Evolutionary conservation across 1,140 invertebrate genomes (phyloP).

Genomic region (Sminthurinus signatus): DNA sequence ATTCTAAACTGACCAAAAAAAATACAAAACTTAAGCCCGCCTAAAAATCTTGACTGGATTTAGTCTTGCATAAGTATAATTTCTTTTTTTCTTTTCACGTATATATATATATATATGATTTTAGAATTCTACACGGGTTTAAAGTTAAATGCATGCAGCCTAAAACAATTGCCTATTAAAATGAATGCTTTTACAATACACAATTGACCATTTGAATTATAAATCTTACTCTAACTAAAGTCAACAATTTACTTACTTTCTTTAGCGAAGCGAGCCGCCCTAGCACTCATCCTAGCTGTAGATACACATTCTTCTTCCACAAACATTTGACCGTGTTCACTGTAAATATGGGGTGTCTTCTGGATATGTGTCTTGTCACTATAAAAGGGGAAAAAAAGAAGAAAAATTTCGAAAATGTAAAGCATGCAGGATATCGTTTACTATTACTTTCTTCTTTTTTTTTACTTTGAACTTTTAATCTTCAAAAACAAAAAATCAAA

Average conservation of each 20-base stretch:
- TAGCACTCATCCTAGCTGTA: slow-evolving; percentile 62
- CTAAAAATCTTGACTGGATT: too few relatives aligned
- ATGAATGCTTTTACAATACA: not conserved
- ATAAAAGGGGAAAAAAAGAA: slow-evolving; percentile 7
- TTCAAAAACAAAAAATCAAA: not conserved
- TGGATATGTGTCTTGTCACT: slow-evolving; percentile 8
- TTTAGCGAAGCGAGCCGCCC: slow-evolving; percentile 73
- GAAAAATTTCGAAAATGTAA: not conserved
- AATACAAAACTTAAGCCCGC: too few relatives aligned
- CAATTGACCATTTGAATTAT: not conserved
- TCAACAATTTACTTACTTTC: slow-evolving; percentile 24
- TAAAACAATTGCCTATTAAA: too few relatives aligned
- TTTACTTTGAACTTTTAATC: too few relatives aligned
- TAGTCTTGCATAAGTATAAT: too few relatives aligned
- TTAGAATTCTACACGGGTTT: too few relatives aligned
- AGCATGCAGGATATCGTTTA: not conserved
- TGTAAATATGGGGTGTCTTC: slow-evolving; percentile 55
- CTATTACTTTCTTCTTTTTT: not conserved
- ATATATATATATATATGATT: too few relatives aligned
- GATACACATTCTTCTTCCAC: slow-evolving; percentile 52
- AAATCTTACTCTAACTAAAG: not conserved
- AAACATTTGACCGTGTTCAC: slow-evolving; percentile 54
- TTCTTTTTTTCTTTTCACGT: too few relatives aligned
- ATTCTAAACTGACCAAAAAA: too few relatives aligned
- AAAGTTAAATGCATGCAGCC: too few relatives aligned